Conservation (phyloP, 2,888 invertebrate species). For the Sarcophaga subvicina region DNA sequence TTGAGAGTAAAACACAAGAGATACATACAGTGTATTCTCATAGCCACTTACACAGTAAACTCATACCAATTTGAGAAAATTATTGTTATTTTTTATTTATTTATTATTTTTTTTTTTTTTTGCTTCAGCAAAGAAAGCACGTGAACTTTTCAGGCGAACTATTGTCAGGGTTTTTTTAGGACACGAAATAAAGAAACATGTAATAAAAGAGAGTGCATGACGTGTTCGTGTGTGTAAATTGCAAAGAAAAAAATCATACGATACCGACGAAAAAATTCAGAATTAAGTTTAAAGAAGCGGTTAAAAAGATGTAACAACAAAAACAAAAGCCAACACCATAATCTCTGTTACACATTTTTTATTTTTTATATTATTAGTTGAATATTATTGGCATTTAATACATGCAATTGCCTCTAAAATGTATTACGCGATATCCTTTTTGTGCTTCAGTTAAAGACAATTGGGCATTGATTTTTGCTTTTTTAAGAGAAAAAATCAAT, state of each 20-base stretch:
- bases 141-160: not conserved
- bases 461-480: not conserved
- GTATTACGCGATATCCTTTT: too few relatives aligned
- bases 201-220: too few relatives aligned
- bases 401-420: too few relatives aligned
- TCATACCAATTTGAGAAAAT: not conserved
- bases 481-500: not conserved
- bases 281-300: too few relatives aligned
- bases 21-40: not conserved
- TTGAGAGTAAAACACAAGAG: not conserved
- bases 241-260: constrained; percentile 11
- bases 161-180: not conserved
- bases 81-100: not conserved
- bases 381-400: too few relatives aligned
- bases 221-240: not conserved
- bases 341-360: too few relatives aligned
- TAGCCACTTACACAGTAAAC: not conserved
- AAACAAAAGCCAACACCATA: too few relatives aligned
- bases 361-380: too few relatives aligned
- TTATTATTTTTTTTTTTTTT: not conserved
- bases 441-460: too few relatives aligned
- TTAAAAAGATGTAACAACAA: too few relatives aligned
- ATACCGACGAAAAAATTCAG: constrained; percentile 1
- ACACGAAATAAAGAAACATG: not conserved
- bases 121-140: not conserved